Conservation (phyloP, 2,113 vertebrate genomes). For the Ictalurus furcatus region DNA sequence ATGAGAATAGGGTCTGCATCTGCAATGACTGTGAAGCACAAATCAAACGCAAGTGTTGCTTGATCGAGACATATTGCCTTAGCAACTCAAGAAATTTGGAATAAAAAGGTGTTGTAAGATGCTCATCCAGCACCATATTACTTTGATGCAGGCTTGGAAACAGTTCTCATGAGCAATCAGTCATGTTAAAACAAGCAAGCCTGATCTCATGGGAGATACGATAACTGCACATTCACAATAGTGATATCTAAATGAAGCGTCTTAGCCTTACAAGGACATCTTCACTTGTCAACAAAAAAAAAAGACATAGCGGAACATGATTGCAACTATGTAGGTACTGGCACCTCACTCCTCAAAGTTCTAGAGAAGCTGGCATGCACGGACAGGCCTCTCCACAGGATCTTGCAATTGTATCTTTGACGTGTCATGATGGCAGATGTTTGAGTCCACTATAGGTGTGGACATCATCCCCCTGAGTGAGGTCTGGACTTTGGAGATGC, state of each 20-base stretch:
- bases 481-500: constrained; percentile 66
- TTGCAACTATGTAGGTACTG: constrained; percentile 26
- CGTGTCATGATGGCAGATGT: constrained; percentile 80
- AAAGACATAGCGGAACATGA: constrained; percentile 42
- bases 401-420: constrained; percentile 91
- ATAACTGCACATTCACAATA: constrained; percentile 38
- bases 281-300: constrained; percentile 34
- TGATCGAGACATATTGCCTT: constrained; percentile 56
- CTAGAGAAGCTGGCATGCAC: constrained; percentile 85
- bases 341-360: constrained; percentile 67
- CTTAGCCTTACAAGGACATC: constrained; percentile 27
- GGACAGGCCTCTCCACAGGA: constrained; percentile 87
- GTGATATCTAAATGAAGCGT: constrained; percentile 42
- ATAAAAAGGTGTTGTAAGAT: constrained; percentile 59
- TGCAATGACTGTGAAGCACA: constrained; percentile 60
- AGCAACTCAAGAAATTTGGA: constrained; percentile 56
- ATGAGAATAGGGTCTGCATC: constrained; percentile 59
- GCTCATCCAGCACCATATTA: constrained; percentile 65
- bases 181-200: constrained; percentile 55
- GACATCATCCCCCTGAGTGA: constrained; percentile 57
- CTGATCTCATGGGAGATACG: constrained; percentile 46
- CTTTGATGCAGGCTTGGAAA: constrained; percentile 65
- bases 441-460: constrained; percentile 49
- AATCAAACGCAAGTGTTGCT: constrained; percentile 55
- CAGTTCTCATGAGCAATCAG: constrained; percentile 51